Evolutionary conservation across 1,140 invertebrate genomes (phyloP).

Genomic region (Neodiprion virginianus): DNA sequence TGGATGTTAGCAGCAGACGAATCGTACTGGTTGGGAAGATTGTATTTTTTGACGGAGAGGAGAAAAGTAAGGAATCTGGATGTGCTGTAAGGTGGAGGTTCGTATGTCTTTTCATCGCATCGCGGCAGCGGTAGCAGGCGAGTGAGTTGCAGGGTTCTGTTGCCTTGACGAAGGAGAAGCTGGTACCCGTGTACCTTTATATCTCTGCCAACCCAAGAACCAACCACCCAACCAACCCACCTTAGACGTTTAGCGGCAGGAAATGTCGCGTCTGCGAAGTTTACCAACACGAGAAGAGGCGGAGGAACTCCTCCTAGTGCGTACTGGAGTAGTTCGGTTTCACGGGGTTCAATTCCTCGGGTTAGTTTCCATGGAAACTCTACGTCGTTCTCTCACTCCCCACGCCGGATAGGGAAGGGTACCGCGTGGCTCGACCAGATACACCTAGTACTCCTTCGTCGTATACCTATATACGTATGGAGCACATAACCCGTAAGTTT

Average conservation of each 20-base stretch:
- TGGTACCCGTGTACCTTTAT: too few species aligned
- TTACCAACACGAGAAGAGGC: conserved; percentile 30
- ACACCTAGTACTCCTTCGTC: not conserved
- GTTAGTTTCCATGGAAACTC: conserved; percentile 37
- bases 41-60: too few species aligned
- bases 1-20: too few species aligned
- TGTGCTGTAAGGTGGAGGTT: too few species aligned
- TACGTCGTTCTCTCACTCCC: conserved; percentile 26
- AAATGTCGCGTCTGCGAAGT: conserved; percentile 51
- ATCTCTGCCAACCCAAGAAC: too few species aligned
- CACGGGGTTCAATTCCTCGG: conserved; percentile 14
- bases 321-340: not conserved
- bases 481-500: not conserved
- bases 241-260: conserved; percentile 37
- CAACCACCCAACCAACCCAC: not conserved
- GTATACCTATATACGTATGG: not conserved
- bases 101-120: too few species aligned
- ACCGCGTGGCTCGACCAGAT: conserved; percentile 6
- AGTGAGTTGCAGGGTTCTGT: too few species aligned
- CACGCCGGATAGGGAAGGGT: conserved; percentile 27
- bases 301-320: conserved; percentile 4
- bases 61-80: too few species aligned
- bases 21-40: too few species aligned
- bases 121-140: too few species aligned
- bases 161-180: too few species aligned